These are phyloP conservation scores for Serrognathus titanus DNA, from an alignment of 2,888 invertebrate species.

Conservation along the genomic window DNA sequence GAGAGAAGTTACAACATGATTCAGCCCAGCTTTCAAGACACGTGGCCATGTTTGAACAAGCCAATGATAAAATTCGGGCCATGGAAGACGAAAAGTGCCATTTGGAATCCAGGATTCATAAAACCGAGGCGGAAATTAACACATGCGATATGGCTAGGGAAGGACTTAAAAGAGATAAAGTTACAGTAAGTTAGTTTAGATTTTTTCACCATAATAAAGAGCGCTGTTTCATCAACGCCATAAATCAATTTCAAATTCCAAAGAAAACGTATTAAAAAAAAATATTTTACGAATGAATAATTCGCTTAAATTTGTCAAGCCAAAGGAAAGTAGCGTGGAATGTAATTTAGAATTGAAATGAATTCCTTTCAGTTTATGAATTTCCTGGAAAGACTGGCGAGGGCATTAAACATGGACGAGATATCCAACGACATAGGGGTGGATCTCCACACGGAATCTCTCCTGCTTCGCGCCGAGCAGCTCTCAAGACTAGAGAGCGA, in stretches of 20 bases:
- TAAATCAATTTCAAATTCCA: neutral
- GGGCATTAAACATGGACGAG: conserved; percentile 81
- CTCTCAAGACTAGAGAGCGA: conserved; percentile 76
- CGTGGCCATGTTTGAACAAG: conserved; percentile 64
- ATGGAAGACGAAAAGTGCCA: conserved; percentile 75
- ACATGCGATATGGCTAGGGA: conserved; percentile 70
- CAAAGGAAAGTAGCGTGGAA: too few relatives aligned
- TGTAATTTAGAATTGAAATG: neutral
- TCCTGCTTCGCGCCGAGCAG: conserved; percentile 83
- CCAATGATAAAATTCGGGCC: conserved; percentile 60
- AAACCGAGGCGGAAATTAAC: conserved; percentile 75
- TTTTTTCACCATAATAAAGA: too few relatives aligned
- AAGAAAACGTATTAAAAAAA: too few relatives aligned
- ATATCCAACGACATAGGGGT: conserved; percentile 76
- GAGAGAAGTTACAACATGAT: conserved; percentile 71
- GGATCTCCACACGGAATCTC: conserved; percentile 78
- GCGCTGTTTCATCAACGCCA: neutral
- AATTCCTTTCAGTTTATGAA: conserved; percentile 64
- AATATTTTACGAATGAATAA: too few relatives aligned
- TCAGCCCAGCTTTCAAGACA: conserved; percentile 69
- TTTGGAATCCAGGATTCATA: conserved; percentile 71
- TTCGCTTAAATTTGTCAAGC: too few relatives aligned
- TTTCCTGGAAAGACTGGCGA: conserved; percentile 78
- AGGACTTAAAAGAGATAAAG: conserved; percentile 71
- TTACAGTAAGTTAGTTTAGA: conserved; percentile 57